Conservation (phyloP, 1,140 invertebrate genomes). For the Macrocentrus cingulum region DNA sequence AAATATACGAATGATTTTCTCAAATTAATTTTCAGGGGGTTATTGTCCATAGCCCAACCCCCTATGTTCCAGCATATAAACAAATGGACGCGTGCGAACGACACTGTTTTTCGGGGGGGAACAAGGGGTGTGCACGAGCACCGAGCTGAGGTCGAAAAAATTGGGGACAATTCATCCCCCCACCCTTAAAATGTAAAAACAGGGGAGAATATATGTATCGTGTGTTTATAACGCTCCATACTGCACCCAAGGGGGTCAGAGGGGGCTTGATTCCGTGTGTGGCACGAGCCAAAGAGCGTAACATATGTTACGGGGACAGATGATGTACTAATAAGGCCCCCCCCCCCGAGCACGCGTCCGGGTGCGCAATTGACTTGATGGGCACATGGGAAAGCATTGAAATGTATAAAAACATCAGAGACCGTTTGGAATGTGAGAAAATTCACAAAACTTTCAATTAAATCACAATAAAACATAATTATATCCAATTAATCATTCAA, state of each 20-base stretch:
- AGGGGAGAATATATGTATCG: not conserved
- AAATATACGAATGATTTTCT: conserved; percentile 1
- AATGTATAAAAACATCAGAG: not conserved
- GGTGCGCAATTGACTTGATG: conserved; percentile 13
- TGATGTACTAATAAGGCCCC: conserved; percentile 25
- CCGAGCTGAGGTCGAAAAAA: not conserved
- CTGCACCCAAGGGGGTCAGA: not conserved
- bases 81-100: conserved; percentile 25
- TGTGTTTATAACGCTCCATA: conserved; percentile 11
- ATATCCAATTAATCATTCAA: too few species aligned
- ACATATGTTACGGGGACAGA: conserved; percentile 24
- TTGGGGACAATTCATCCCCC: conserved; percentile 4
- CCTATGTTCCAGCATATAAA: not conserved
- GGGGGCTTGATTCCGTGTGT: conserved; percentile 9
- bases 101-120: conserved; percentile 14
- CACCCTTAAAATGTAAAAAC: not conserved
- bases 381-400: conserved; percentile 20
- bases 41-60: conserved; percentile 17
- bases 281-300: conserved; percentile 27
- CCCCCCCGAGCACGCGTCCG: conserved; percentile 8
- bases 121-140: not conserved
- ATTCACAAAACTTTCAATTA: conserved; percentile 5
- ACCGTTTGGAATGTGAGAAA: conserved; percentile 5
- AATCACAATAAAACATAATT: not conserved
- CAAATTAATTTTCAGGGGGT: not conserved